Evolutionary conservation across 2,888 invertebrate species (phyloP).

Genomic region (Exephanes ischioxanthus): DNA sequence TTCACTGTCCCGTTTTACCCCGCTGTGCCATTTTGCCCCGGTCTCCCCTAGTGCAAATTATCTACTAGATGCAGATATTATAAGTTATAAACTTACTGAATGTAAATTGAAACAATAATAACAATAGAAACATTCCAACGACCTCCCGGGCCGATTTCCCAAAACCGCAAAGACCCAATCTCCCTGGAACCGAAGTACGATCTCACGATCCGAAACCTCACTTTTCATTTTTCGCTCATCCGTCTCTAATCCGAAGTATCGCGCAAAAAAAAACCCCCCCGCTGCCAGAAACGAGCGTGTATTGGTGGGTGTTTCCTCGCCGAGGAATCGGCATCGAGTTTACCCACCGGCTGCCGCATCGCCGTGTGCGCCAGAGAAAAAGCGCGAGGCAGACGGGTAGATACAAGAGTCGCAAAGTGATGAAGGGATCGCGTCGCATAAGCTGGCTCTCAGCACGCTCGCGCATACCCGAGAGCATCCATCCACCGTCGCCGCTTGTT

Average conservation of each 20-base stretch:
- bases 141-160: background rate
- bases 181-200: background rate
- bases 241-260: background rate
- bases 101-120: too few species aligned
- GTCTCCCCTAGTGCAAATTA: too few species aligned
- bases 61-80: too few species aligned
- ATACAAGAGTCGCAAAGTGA: background rate
- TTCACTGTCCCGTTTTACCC: too few species aligned
- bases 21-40: too few species aligned
- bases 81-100: too few species aligned
- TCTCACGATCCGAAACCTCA: background rate
- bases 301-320: background rate
- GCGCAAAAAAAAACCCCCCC: background rate
- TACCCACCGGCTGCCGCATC: background rate
- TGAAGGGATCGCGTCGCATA: slow-evolving; percentile 10
- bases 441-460: slow-evolving; percentile 37
- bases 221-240: background rate
- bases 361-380: background rate
- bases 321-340: slow-evolving; percentile 17
- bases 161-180: background rate
- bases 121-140: background rate
- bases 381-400: background rate
- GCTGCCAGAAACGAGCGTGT: background rate
- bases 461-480: slow-evolving; percentile 21
- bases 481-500: slow-evolving; percentile 55